These are phyloP conservation scores for Geotrypetes seraphini DNA, from an alignment of 2,797 vertebrate species.

Conservation along the genomic window DNA sequence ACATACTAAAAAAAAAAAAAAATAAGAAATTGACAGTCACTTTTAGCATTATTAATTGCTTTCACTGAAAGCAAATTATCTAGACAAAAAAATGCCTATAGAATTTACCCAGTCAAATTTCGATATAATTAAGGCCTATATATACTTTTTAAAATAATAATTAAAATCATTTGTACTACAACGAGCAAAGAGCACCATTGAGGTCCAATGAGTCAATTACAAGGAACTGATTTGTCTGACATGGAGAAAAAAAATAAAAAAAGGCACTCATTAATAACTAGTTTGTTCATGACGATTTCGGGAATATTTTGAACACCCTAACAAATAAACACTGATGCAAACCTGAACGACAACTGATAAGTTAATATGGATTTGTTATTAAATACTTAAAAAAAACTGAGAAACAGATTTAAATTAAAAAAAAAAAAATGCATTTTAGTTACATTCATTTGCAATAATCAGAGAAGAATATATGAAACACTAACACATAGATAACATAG, in stretches of 20 bases:
- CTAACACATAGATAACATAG: background rate
- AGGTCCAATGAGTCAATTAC: conserved; percentile 21
- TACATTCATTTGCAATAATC: too few species aligned
- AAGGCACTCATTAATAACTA: conserved; percentile 8
- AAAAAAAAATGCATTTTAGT: conserved; percentile 19
- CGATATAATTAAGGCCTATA: conserved; percentile 36
- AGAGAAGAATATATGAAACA: conserved; percentile 13
- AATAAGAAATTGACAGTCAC: conserved; percentile 56
- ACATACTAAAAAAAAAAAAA: conserved; percentile 57
- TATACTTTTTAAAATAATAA: conserved; percentile 24
- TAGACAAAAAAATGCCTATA: conserved; percentile 37
- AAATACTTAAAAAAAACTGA: conserved; percentile 10
- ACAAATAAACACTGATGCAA: too few species aligned
- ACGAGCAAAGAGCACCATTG: conserved; percentile 25
- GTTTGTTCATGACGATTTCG: conserved; percentile 18
- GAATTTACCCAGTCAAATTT: conserved; percentile 23
- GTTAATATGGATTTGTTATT: background rate
- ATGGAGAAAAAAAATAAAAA: too few species aligned
- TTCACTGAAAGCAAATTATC: conserved; percentile 80
- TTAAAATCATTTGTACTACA: conserved; percentile 32
- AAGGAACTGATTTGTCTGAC: background rate
- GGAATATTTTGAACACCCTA: conserved; percentile 21
- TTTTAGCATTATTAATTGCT: conserved; percentile 54
- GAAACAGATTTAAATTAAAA: conserved; percentile 8
- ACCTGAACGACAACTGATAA: background rate